These are phyloP conservation scores for Hypomesus transpacificus DNA, from an alignment of 2,113 vertebrate genomes.

Conservation along the genomic window DNA sequence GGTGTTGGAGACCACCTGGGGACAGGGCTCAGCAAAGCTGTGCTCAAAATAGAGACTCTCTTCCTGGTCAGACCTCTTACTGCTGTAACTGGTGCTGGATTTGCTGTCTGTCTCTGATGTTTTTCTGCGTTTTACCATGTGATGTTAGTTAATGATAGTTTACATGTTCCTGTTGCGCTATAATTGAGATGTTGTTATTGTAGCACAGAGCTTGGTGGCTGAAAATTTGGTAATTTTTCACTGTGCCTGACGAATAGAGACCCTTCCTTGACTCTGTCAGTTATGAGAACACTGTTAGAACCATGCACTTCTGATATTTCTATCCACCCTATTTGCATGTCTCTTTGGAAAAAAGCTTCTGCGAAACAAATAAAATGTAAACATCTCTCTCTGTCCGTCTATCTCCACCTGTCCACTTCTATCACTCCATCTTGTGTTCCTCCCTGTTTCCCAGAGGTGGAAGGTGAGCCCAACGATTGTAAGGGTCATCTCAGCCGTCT, in stretches of 20 bases:
- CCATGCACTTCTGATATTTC: too few relatives aligned
- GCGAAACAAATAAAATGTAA: too few relatives aligned
- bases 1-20: slow-evolving; percentile 88
- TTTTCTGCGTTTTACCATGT: background rate
- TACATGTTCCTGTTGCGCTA: too few relatives aligned
- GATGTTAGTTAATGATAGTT: too few relatives aligned
- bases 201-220: too few relatives aligned
- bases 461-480: slow-evolving; percentile 80
- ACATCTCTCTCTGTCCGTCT: background rate
- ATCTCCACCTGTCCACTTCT: background rate
- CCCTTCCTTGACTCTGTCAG: too few relatives aligned
- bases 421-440: background rate
- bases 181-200: too few relatives aligned
- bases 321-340: too few relatives aligned
- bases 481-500: slow-evolving; percentile 78
- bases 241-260: too few relatives aligned
- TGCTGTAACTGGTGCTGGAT: too few relatives aligned
- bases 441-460: slow-evolving; percentile 75
- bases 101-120: background rate
- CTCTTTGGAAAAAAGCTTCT: slow-evolving; percentile 11
- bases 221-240: too few relatives aligned
- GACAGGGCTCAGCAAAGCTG: slow-evolving; percentile 77
- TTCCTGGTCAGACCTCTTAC: slow-evolving; percentile 73
- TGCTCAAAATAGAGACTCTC: slow-evolving; percentile 82
- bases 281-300: too few relatives aligned